Evolutionary conservation across 2,113 vertebrate genomes (phyloP), one percentile per base, ranked within the genome.

Genomic region (Lasiurus borealis): DNA sequence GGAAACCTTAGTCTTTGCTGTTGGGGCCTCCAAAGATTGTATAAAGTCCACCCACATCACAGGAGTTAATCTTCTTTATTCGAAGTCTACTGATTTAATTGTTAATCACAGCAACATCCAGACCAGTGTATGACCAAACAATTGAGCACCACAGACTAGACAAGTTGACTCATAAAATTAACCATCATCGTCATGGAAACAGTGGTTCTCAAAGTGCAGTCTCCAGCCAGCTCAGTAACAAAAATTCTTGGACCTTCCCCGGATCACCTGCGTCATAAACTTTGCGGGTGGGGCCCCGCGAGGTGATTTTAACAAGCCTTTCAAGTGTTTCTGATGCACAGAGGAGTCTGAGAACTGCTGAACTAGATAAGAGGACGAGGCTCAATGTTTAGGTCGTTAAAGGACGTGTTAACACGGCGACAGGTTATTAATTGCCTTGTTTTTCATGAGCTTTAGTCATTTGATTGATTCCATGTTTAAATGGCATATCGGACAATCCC

Each of bases 401-500:
- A 44, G 52, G 46, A 72, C 78, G 31, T 46, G 4, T 62, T 72
- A 81, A 84, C 44, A 69, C 21, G 84, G 44, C 36, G 69, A 8
- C 31, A 89, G 18, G 57, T 59, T 76, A 59, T 71, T 84, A 93
- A 90, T 48, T 86, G 88, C 21, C 78, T 77, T 57, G 57, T 71
- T 85, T 44, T 40, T 46, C 77, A 62, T 46, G 31, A n/a, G 23
- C 62, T 88, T 71, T 15, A 15, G 27, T 50, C 85, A n/a, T 78
- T 75, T 66, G 44, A 89, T 91, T 80, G 83, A 88, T 62, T 86
- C 48, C 25, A 86, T 25, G 52, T 86, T 91, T 95, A 91, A 95
- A 93, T 57, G 75, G 64, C 57, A 82, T 62, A 69, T 85, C 14
- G 85, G 85, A 57, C 16, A 40, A 52, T 85, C 78, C 89, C 21